phyloP scores from a whole-genome alignment of 1,140 invertebrate species.

The Listronotus oregonensis region DNA sequence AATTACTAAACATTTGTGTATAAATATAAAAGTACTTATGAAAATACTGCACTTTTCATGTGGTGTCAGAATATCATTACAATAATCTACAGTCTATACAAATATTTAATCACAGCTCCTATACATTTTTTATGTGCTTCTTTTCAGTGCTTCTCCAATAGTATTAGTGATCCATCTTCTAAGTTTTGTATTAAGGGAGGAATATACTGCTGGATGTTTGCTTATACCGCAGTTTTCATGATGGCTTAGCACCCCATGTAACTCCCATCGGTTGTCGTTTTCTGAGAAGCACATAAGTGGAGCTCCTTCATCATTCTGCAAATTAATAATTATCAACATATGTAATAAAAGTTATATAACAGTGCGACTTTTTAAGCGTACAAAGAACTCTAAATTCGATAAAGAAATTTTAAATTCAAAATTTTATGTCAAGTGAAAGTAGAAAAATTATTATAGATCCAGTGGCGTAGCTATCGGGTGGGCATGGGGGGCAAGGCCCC shows the following conservation, averaged over 20 bases:
- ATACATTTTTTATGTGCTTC: constrained; percentile 8
- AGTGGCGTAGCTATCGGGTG: no score
- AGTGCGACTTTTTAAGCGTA: no score
- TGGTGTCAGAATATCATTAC: not conserved
- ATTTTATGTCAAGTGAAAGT: no score
- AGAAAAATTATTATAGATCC: no score
- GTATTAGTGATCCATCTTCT: constrained; percentile 55
- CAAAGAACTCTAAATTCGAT: no score
- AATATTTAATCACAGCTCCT: constrained; percentile 19
- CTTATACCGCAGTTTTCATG: constrained; percentile 64
- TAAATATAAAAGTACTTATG: no score
- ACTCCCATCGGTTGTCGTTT: constrained; percentile 61
- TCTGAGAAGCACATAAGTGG: constrained; percentile 67
- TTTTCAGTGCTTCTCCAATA: constrained; percentile 41
- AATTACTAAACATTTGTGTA: no score
- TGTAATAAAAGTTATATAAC: no score
- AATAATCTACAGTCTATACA: constrained; percentile 29
- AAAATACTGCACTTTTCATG: no score
- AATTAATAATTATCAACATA: constrained; percentile 16
- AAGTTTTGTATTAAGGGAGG: constrained; percentile 50
- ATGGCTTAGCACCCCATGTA: constrained; percentile 65
- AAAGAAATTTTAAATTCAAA: no score
- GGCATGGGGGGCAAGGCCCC: no score
- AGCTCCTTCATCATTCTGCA: constrained; percentile 69
- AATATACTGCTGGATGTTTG: constrained; percentile 64